Base-by-base conservation (phyloP, 2,113 vertebrate genomes). In the mouse (Mus musculus) region DNA sequence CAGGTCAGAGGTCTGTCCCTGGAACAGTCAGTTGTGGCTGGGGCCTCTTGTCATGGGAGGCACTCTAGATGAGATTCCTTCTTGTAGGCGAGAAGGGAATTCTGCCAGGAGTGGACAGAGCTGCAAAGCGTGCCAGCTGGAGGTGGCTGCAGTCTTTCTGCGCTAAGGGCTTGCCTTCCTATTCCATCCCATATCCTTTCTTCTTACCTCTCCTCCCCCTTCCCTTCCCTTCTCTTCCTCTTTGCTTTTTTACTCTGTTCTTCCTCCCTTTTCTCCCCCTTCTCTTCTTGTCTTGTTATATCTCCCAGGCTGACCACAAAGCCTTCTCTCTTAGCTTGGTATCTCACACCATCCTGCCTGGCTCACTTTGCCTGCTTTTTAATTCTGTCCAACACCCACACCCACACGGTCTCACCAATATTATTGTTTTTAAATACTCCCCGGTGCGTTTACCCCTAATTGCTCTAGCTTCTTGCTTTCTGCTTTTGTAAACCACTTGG, bases 401-500 rank as follows among this genome's bases (percentile, higher is more conserved):
- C 42, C 67, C 39, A 69, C 73, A 72, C 63, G 39, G 13, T 61
- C 63, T 85, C 77, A 82, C 12, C 46, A 67, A 72, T 89, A 71
- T 90, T 82, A 75, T 80, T 89, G 78, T 67, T 95, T 97, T 20
- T 36, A 80, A 81, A 72, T 42, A 49, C 19, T 78, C 28, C 30
- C 59, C 33, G 26, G 65, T 67, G 65, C 26, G 17, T 77, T 61
- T 65, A 42, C 69, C 88, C 84, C 73, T 89, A n/a, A 84, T 90
- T 63, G 59, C 33, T 3, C 56, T 71, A n/a, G 67, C 69, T 46
- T 56, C 80, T 72, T 65, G 84, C 61, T 22, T 75, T 71, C 90
- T 91, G 54, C 91, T 88, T 95, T 75, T 90, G 85, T 69, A 56
- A 93, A 61, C 42, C 80, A 80, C 63, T 88, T 36, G 96, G 69